Evolutionary conservation across 1,140 invertebrate species (phyloP), one percentile per base, ranked within the genome.

Genomic region (Bombus difficillimus): DNA sequence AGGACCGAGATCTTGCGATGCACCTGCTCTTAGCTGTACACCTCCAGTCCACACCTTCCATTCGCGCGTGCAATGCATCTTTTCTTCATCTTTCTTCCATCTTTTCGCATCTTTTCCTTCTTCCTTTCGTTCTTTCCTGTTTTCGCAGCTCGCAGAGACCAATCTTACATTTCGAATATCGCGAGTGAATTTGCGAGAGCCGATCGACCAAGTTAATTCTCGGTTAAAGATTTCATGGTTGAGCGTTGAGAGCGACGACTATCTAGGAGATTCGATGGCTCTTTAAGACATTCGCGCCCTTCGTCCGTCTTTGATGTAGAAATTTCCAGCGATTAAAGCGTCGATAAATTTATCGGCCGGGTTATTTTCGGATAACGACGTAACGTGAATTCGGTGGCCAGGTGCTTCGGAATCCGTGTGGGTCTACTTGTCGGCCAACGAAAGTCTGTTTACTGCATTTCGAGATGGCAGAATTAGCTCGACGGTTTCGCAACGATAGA

Each of bases 11-110:
- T 88, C 88, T 91, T 90, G 86, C 88, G 83, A 85, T 79, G 89
- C 91, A 92, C 91, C 91, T 92, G 91, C 90, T 91, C 90, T 91
- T 90, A 89, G 85, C 90, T 91, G 88, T 88, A 91, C 79, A 22
- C 18, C 47, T 53, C 47, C 47, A 53, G 83, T 80, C 76, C 85
- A 84, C 85, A 87, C 81, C 88, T 90, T 90, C 87, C 88, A 91
- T 90, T 81, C 89, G 76, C 83, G 87, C 86, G 89, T 87, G 86
- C 86, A 85, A 72, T 89, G 84, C 88, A 85, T 90, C 82, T 91
- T 75, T 75, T 57, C 34, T 74, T 62, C 74, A 37, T 59, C 81
- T 34, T 66, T 32, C 18, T 34, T 62, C 43, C 72, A 22, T 57
- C 32, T 53, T 41, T 6, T 22, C 68, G 18, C 22, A 9, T 37